Evolutionary conservation across 1,140 invertebrate species (phyloP), one percentile per base, ranked within the genome.

Genomic region (Spodoptera frugiperda): DNA sequence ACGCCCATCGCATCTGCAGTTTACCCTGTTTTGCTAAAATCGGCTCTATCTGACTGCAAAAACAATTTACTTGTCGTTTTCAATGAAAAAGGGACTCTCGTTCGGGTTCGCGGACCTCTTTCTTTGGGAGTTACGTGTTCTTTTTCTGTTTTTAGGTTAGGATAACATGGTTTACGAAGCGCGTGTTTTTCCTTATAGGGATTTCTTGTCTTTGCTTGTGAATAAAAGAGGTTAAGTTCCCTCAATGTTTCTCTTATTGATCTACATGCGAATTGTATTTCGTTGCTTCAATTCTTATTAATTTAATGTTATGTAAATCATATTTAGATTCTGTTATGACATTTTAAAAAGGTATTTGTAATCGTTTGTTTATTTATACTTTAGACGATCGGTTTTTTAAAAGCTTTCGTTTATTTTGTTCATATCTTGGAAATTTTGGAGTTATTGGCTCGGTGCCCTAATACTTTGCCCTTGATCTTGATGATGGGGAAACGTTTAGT

Each of bases 1-100:
- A 82, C 84, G 84, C 84, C 86, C 83, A 84, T 82, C 82, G 74
- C 81, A 78, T 85, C 86, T 84, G 84, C 86, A 84, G 86, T 84
- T 81, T 78, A 76, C 67, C 33, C 67, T 61, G 54, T 70, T 77
- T 77, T 68, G 51, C 57, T 75, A 75, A 75, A 75, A 53, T 54
- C 57, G 49, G 46, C 71, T 73, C 21, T 73, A 73, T 73, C 55
- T 59, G 54, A 19, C 44, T 73, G 55, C 44, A 73, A 61, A 72
- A 73, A 73, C 55, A 61, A 73, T 73, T 73, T 68, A 68, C 49
- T 73, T 33, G 51, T 8, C 11, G 17, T 72, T 55, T 46, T 46
- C 30, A 1, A 21, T 48, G 25, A 25, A 48, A 39, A 19, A 49
- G 44, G 39, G 33, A 70, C 25, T 19, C 33, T 15, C 33, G 30